Base-by-base conservation (phyloP, 2,797 vertebrate species). In the Myioborus miniatus region DNA sequence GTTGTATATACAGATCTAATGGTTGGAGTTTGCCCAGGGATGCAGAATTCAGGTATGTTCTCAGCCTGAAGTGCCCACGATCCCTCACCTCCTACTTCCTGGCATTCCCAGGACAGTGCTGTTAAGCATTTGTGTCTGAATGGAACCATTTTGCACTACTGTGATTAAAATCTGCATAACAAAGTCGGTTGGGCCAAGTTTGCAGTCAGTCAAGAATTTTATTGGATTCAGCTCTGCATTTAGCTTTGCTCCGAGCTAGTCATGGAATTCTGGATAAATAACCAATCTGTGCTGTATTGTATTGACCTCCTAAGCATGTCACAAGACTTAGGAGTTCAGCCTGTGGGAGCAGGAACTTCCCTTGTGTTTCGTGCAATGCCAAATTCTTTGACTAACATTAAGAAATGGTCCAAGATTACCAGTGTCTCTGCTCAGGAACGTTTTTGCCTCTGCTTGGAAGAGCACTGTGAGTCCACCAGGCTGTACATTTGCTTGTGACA, bases 401-500 rank as follows among this genome's bases (percentile, higher is more conserved):
- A 79, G 56, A 77, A 74, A 74, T 19, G 7, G 18, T 87, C 67
- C 56, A 65, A 82, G 77, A 70, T 82, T 82, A 34, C 56, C 18
- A 5, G 46, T 22, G 58, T 93, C 41, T 79, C 50, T 60, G 67
- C 0, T 0, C 72, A 91, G 59, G 52, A 81, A 81, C 52, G 41
- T 17, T 68, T 93, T 78, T 70, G 80, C 59, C 60, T 94, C 83
- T 68, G n/a, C 83, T 84, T 64, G 23, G 68, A 92, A 78, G 76
- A 84, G n/a, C 0, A 1, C n/a, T 87, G 29, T 83, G 85, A 16
- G 71, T 77, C 78, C 62, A 80, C 75, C 49, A 79, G 55, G 64
- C 94, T 91, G 78, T 94, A 87, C 2, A 10, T 89, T 95, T 1
- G 3, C 70, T 94, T 88, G 84, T 92, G 86, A 91, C 90, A 94